A percentile compares a stretch with the other conserved stretches of the same genome.
Evolutionary conservation across 2,888 invertebrate genomes (phyloP).

Genomic region (Nezara viridula): DNA sequence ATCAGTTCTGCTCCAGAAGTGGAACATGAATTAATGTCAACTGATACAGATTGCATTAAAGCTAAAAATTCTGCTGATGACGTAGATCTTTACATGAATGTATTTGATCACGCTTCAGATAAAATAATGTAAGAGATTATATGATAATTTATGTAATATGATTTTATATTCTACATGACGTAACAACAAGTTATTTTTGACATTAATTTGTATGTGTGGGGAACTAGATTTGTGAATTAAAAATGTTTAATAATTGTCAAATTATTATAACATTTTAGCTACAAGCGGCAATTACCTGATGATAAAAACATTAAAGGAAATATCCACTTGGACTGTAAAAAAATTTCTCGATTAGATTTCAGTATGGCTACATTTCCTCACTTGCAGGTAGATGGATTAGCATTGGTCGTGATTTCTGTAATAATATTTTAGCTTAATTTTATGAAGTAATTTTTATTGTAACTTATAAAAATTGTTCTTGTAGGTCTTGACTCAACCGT

Average conservation of each 20-base stretch:
- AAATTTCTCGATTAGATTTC: constrained; percentile 74
- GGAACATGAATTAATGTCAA: constrained; percentile 73
- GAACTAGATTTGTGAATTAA: not conserved
- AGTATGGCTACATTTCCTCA: constrained; percentile 78
- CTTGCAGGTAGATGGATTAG: constrained; percentile 70
- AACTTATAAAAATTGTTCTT: constrained; percentile 52
- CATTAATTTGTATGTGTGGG: not conserved
- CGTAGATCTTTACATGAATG: constrained; percentile 78
- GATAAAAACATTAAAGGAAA: constrained; percentile 53
- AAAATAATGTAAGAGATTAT: not conserved
- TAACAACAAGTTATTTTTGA: not conserved
- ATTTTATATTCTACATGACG: not conserved
- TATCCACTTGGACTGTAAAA: constrained; percentile 73
- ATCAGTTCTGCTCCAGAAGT: constrained; percentile 76
- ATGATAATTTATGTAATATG: not conserved
- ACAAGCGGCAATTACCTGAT: constrained; percentile 49
- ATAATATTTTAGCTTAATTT: not conserved
- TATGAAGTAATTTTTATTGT: not conserved
- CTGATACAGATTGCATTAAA: constrained; percentile 73
- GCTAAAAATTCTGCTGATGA: constrained; percentile 77
- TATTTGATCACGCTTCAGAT: constrained; percentile 72
- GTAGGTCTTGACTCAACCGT: constrained; percentile 62
- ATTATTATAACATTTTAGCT: constrained; percentile 50
- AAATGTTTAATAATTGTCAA: constrained; percentile 36
- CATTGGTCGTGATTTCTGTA: not conserved